A percentile compares a stretch with the other conserved stretches of the same genome.
Evolutionary conservation across 2,797 vertebrate genomes (phyloP).

Genomic region (Spatula clypeata): DNA sequence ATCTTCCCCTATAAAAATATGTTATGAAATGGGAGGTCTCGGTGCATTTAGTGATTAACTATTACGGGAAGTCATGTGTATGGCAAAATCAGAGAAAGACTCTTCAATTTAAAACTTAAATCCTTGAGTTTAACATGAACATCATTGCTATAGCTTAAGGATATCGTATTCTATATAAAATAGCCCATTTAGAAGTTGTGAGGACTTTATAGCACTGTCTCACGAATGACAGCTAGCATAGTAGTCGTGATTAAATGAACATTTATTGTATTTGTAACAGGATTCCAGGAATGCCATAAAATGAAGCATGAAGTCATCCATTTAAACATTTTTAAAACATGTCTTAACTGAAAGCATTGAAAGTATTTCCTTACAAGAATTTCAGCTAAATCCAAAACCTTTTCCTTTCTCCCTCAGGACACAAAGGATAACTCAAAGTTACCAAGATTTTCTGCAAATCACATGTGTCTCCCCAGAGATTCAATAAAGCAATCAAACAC

Average conservation of each 20-base stretch:
- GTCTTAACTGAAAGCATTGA: slow-evolving; percentile 58
- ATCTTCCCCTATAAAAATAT: slow-evolving; percentile 60
- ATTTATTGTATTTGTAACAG: slow-evolving; percentile 77
- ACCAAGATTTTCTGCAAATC: slow-evolving; percentile 30
- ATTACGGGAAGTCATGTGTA: slow-evolving; percentile 67
- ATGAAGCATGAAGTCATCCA: slow-evolving; percentile 72
- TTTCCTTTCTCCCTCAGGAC: slow-evolving; percentile 6
- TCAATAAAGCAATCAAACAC: slow-evolving; percentile 29
- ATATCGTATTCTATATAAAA: slow-evolving; percentile 80
- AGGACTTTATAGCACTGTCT: slow-evolving; percentile 74
- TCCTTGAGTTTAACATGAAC: slow-evolving; percentile 43
- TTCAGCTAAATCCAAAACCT: slow-evolving; percentile 14
- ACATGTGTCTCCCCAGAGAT: not conserved
- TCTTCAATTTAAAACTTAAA: slow-evolving; percentile 71
- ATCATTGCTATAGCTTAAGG: slow-evolving; percentile 61
- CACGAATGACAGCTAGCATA: slow-evolving; percentile 64
- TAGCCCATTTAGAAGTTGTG: slow-evolving; percentile 74
- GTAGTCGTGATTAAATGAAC: slow-evolving; percentile 63
- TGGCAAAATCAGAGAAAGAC: slow-evolving; percentile 54
- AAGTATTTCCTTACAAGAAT: slow-evolving; percentile 50
- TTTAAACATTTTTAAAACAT: slow-evolving; percentile 76
- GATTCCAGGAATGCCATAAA: slow-evolving; percentile 77
- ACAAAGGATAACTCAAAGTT: not conserved
- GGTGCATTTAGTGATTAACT: slow-evolving; percentile 72
- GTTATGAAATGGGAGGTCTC: slow-evolving; percentile 55